Percentiles rank a stretch among this genome's conserved stretches.
Conservation (phyloP, 2,797 vertebrate genomes). For the Galago senegalensis region DNA sequence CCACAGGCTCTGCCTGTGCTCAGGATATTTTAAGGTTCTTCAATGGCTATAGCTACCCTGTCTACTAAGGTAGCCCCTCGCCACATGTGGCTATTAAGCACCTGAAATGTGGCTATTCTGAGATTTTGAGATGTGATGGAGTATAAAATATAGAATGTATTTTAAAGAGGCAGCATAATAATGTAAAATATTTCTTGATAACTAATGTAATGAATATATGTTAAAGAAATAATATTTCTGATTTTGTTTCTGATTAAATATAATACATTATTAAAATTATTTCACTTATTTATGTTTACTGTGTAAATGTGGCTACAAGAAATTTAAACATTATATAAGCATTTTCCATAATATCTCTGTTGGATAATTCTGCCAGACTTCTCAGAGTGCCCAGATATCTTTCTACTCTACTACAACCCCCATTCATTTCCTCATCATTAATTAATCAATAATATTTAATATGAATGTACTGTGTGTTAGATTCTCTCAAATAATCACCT, state of each 20-base stretch:
- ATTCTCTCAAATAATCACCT: neutral
- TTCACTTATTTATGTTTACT: neutral
- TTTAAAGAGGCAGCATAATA: neutral
- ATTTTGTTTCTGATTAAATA: neutral
- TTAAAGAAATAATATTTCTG: neutral
- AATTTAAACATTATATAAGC: neutral
- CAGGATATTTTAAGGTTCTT: neutral
- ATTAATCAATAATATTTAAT: neutral
- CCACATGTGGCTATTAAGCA: neutral
- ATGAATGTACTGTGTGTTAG: neutral
- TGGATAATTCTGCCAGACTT: neutral
- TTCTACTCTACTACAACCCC: neutral
- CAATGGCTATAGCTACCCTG: neutral
- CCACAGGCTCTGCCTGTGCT: neutral
- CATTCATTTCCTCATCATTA: neutral
- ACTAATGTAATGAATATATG: neutral
- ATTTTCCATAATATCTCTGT: neutral
- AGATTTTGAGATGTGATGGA: neutral
- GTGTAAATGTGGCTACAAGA: neutral
- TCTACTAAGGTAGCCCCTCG: neutral
- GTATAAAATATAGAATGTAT: neutral
- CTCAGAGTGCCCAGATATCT: neutral
- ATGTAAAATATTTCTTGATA: neutral
- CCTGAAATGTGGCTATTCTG: neutral
- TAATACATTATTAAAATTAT: conserved; percentile 24